These are phyloP conservation scores for Oryctolagus cuniculus DNA, from an alignment of 2,113 vertebrate genomes.

Conservation along the genomic window DNA sequence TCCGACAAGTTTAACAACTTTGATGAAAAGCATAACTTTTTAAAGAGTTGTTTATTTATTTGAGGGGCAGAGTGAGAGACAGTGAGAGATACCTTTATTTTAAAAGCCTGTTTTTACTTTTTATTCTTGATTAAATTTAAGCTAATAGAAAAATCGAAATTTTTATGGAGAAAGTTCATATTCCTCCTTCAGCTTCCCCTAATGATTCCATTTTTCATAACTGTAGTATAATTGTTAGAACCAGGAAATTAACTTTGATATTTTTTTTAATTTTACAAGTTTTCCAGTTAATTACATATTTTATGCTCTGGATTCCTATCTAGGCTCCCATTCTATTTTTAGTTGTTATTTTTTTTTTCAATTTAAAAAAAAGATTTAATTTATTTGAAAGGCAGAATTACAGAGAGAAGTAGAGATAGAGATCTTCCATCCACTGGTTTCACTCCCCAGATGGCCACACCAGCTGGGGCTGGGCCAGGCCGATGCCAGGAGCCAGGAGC, in stretches of 20 bases:
- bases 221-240: not conserved
- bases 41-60: too few relatives aligned
- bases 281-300: slow-evolving; percentile 10
- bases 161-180: not conserved
- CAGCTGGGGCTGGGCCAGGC: too few relatives aligned
- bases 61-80: too few relatives aligned
- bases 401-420: too few relatives aligned
- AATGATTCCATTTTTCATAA: not conserved
- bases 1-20: too few relatives aligned
- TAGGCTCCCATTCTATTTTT: not conserved
- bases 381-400: too few relatives aligned
- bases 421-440: too few relatives aligned
- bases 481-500: too few relatives aligned
- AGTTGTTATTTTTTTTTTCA: not conserved
- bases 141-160: not conserved
- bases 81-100: not conserved
- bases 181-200: not conserved
- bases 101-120: slow-evolving; percentile 24
- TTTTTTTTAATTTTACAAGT: not conserved
- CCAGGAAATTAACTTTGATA: not conserved
- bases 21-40: too few relatives aligned
- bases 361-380: too few relatives aligned
- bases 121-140: not conserved
- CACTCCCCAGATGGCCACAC: too few relatives aligned
- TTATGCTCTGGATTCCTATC: not conserved